These are phyloP conservation scores for Aeoliscus strigatus DNA, from an alignment of 2,797 vertebrate species.

Conservation along the genomic window DNA sequence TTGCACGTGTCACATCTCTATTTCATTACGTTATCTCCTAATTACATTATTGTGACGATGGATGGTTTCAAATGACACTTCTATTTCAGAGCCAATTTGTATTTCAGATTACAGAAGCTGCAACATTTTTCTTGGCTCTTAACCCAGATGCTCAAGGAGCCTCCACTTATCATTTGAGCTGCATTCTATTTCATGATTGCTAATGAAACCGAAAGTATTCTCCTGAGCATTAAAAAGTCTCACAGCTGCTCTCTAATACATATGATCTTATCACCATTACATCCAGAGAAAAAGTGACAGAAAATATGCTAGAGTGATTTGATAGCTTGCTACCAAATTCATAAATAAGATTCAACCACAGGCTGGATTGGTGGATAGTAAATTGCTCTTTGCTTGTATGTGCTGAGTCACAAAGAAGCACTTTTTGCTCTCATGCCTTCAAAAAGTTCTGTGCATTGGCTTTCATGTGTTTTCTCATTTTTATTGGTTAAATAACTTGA, in stretches of 20 bases:
- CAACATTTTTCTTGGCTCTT: too few species aligned
- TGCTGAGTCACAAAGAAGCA: conserved; percentile 21
- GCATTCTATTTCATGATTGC: conserved; percentile 1
- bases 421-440: too few species aligned
- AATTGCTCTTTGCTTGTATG: conserved; percentile 17
- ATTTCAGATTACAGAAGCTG: too few species aligned
- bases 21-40: too few species aligned
- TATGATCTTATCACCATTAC: neutral
- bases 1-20: too few species aligned
- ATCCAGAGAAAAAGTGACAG: conserved; percentile 4
- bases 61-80: too few species aligned
- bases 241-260: conserved; percentile 1
- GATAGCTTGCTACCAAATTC: conserved; percentile 12
- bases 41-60: too few species aligned
- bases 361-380: conserved; percentile 17
- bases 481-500: too few species aligned
- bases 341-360: conserved; percentile 12
- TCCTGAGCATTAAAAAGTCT: neutral
- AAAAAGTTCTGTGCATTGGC: too few species aligned
- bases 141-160: neutral
- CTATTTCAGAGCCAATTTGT: too few species aligned
- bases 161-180: neutral
- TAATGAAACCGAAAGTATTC: conserved; percentile 5
- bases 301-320: conserved; percentile 13
- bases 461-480: too few species aligned